These are phyloP conservation scores for Pheucticus melanocephalus DNA, from an alignment of 2,113 vertebrate species.

Conservation along the genomic window DNA sequence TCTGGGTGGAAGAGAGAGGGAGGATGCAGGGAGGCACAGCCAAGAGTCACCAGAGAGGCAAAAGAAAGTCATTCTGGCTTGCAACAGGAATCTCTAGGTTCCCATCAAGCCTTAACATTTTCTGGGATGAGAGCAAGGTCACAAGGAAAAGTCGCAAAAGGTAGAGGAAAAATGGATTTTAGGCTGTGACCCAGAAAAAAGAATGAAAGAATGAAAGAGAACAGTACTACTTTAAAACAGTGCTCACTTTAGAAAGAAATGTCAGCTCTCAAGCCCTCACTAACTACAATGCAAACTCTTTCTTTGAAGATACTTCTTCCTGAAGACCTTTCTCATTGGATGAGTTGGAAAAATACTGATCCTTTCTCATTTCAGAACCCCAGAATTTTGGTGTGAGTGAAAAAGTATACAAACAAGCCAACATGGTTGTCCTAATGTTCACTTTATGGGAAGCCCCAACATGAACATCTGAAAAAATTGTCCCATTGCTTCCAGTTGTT, in stretches of 20 bases:
- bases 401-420: not conserved
- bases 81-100: not conserved
- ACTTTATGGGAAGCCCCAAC: not conserved
- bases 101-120: not conserved
- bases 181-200: not conserved
- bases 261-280: not conserved
- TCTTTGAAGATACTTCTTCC: not conserved
- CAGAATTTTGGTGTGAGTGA: rapidly evolving
- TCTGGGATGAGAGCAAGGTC: not conserved
- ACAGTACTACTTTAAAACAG: too few species aligned
- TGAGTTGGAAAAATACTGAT: not conserved
- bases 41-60: not conserved
- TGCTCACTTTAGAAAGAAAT: not conserved
- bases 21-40: not conserved
- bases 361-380: not conserved
- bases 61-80: not conserved
- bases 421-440: not conserved
- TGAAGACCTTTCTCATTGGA: not conserved
- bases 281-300: not conserved
- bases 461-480: not conserved
- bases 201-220: not conserved
- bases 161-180: not conserved
- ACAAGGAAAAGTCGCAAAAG: not conserved
- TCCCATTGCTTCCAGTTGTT: not conserved
- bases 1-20: not conserved